These are phyloP conservation scores for Drosophila mulleri DNA, from an alignment of 2,888 invertebrate species.

Conservation along the genomic window DNA sequence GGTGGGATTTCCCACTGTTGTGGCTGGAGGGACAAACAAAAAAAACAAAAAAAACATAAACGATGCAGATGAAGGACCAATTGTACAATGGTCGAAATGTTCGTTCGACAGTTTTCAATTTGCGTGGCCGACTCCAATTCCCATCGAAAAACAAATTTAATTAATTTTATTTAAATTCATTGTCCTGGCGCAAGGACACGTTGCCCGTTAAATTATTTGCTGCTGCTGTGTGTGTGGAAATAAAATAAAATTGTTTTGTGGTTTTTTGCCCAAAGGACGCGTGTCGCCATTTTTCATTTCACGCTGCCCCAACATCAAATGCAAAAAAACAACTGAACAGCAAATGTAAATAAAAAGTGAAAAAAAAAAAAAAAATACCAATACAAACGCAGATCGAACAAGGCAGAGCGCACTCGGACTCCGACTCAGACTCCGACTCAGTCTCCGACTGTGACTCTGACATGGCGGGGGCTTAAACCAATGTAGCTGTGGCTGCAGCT, in stretches of 20 bases:
- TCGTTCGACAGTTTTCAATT: slow-evolving; percentile 27
- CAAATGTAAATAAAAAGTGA: slow-evolving; percentile 26
- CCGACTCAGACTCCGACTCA: slow-evolving; percentile 4
- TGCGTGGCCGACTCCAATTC: slow-evolving; percentile 28
- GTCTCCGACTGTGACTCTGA: slow-evolving; percentile 29
- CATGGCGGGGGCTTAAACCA: slow-evolving; percentile 27
- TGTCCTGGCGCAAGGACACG: slow-evolving; percentile 58
- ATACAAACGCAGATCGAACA: slow-evolving; percentile 59
- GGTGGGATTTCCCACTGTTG: slow-evolving; percentile 35
- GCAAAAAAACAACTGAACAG: slow-evolving; percentile 17
- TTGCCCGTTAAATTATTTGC: slow-evolving; percentile 52
- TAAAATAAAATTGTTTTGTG: slow-evolving; percentile 77
- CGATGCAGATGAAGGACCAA: background rate
- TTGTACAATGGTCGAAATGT: slow-evolving; percentile 28
- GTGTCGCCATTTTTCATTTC: slow-evolving; percentile 70
- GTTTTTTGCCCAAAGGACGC: slow-evolving; percentile 70
- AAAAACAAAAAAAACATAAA: no score
- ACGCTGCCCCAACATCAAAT: slow-evolving; percentile 27
- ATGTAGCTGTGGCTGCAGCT: slow-evolving; percentile 28
- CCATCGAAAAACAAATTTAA: slow-evolving; percentile 60
- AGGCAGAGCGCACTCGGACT: slow-evolving; percentile 30
- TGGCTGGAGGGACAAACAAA: no score
- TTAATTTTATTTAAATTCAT: slow-evolving; percentile 71
- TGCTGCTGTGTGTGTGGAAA: slow-evolving; percentile 40
- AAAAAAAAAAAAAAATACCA: slow-evolving; percentile 14